Evolutionary conservation across 2,797 vertebrate genomes (phyloP).

Genomic region (Varecia variegata): DNA sequence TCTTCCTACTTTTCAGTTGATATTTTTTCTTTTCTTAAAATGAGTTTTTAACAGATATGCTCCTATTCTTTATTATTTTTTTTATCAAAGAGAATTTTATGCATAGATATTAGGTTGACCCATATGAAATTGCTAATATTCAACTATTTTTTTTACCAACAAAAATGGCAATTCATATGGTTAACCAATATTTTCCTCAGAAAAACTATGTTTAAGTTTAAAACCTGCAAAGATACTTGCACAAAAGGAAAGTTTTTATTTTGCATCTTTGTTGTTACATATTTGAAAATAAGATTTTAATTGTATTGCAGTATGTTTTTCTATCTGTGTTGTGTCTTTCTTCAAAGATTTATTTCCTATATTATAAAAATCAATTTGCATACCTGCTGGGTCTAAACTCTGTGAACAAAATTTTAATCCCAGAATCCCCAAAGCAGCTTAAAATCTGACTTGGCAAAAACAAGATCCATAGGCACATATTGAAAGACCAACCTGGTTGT

Average conservation of each 20-base stretch:
- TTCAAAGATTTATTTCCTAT: neutral
- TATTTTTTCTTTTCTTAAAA: neutral
- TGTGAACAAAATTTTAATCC: conserved; percentile 28
- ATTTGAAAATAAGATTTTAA: conserved; percentile 18
- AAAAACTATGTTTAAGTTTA: neutral
- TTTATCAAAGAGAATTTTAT: neutral
- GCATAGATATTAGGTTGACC: neutral
- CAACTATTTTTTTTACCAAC: neutral
- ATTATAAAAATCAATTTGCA: neutral
- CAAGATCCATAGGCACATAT: neutral
- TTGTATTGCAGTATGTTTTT: neutral
- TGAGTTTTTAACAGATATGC: neutral
- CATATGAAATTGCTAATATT: neutral
- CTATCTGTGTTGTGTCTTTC: neutral
- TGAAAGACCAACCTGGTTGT: neutral
- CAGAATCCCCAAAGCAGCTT: neutral
- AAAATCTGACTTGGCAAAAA: neutral
- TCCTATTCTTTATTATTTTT: neutral
- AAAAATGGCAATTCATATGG: neutral
- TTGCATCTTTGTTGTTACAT: neutral
- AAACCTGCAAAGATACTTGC: neutral
- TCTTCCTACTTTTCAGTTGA: neutral
- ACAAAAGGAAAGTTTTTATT: neutral
- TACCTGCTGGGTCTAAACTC: neutral
- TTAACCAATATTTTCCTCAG: neutral